Evolutionary conservation across 1,140 invertebrate genomes (phyloP).

Genomic region (Caenorhabditis inopinata): DNA sequence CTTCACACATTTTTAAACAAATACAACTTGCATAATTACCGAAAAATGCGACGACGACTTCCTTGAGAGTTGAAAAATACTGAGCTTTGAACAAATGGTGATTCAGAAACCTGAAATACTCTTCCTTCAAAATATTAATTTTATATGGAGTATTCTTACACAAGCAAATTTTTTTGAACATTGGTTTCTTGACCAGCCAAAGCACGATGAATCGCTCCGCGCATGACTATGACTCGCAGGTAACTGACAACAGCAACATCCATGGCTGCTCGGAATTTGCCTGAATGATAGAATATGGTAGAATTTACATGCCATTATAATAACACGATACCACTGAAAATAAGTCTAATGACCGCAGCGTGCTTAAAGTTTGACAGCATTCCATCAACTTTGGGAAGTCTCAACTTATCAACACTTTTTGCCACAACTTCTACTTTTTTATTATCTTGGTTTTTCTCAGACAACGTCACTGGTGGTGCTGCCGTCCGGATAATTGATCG

Average conservation of each 20-base stretch:
- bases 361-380: constrained; percentile 39
- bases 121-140: not conserved
- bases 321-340: constrained; percentile 34
- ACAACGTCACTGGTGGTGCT: constrained; percentile 50
- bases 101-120: not conserved
- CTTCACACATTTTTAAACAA: too few species aligned
- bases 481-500: not conserved
- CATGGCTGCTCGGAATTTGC: not conserved
- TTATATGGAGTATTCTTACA: not conserved
- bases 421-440: not conserved
- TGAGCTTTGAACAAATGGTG: not conserved
- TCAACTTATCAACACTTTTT: constrained; percentile 25
- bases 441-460: constrained; percentile 58
- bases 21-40: not conserved
- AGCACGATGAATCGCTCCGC: constrained; percentile 28
- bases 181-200: constrained; percentile 14
- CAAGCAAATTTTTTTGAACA: not conserved
- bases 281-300: too few species aligned
- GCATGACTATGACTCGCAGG: constrained; percentile 18
- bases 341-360: constrained; percentile 32
- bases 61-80: not conserved
- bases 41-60: not conserved
- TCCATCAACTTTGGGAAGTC: constrained; percentile 23
- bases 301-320: too few species aligned
- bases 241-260: constrained; percentile 19